Base-by-base conservation (phyloP, 2,797 vertebrate genomes). In the Fistularia commersonii region DNA sequence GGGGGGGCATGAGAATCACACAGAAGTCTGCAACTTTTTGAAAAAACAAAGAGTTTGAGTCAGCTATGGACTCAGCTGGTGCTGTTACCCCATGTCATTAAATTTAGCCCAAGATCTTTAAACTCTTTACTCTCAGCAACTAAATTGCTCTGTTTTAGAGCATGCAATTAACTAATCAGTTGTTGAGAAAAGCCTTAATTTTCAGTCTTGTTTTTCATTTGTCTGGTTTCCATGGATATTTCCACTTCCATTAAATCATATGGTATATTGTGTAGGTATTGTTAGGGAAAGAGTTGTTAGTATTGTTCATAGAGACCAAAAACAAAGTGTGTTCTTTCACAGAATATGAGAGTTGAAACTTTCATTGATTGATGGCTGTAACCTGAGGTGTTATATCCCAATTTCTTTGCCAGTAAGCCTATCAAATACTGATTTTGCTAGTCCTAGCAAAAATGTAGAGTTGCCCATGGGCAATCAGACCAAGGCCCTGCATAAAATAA, bases 381-480 rank as follows among this genome's bases (percentile, higher is more conserved):
- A 23, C 23, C 23, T 23, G 23, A 23, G 4, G 23, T 4, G 23
- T 23, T 23, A 23, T n/a, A n/a, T n/a, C 23, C 72, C 58, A 4
- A 14, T 32, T 44, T 48, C 67, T 59, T 37, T 46, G 12, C 56
- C 57, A 12, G 53, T 47, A 52, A 61, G 47, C 46, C 50, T 63
- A 12, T 48, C 54, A 68, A 60, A 72, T 69, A 69, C 55, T 42
- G 41, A 71, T 76, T 67, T 77, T 72, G 41, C 45, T 32, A 61
- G 54, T 76, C 62, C 68, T 59, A 74, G 51, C 3, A 11, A 67
- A 69, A 69, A 78, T 58, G 60, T 61, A 38, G 36, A 57, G 37
- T 51, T 47, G 23, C 72, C 68, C 65, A 47, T 64, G 76, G 78
- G 74, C 80, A 80, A 75, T 77, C 64, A 72, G 63, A 32, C 46